Evolutionary conservation across 2,888 invertebrate genomes (phyloP).

Genomic region (Pachliopta kotzebuea): DNA sequence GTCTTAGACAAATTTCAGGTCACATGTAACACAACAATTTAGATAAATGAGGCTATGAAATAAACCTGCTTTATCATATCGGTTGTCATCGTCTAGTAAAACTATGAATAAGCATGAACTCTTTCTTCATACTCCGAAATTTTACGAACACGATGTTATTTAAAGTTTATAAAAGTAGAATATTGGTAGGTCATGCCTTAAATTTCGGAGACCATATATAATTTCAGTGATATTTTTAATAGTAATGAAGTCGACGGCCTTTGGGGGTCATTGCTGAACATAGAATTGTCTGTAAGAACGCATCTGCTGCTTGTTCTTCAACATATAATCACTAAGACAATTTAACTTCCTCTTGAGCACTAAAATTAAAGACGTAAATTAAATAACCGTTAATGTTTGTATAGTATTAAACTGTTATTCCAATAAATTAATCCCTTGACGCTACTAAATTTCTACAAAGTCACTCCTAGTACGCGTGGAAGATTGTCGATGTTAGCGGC

Average conservation of each 20-base stretch:
- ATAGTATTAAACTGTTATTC: constrained; percentile 10
- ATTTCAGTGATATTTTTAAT: not conserved
- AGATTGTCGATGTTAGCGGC: constrained; percentile 56
- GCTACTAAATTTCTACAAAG: constrained; percentile 15
- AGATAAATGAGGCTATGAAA: not conserved
- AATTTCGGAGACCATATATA: not conserved
- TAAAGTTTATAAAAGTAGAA: not conserved
- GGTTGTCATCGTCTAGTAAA: not conserved
- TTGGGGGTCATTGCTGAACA: no score
- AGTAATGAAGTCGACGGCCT: no score
- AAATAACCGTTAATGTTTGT: constrained; percentile 2
- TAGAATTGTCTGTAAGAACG: no score
- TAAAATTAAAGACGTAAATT: constrained; percentile 7
- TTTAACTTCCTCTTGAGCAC: not conserved
- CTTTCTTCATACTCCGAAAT: not conserved
- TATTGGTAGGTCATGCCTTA: not conserved
- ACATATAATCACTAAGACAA: not conserved
- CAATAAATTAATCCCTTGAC: constrained; percentile 18
- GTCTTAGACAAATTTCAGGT: not conserved
- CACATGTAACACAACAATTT: not conserved
- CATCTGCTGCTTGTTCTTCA: no score
- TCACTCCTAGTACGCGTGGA: constrained; percentile 34
- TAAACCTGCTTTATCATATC: not conserved
- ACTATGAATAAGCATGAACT: not conserved
- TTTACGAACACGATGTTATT: not conserved